Evolutionary conservation across 2,113 vertebrate species (phyloP), one percentile per base, ranked within the genome.

Genomic region (Dendrocopos noguchii): DNA sequence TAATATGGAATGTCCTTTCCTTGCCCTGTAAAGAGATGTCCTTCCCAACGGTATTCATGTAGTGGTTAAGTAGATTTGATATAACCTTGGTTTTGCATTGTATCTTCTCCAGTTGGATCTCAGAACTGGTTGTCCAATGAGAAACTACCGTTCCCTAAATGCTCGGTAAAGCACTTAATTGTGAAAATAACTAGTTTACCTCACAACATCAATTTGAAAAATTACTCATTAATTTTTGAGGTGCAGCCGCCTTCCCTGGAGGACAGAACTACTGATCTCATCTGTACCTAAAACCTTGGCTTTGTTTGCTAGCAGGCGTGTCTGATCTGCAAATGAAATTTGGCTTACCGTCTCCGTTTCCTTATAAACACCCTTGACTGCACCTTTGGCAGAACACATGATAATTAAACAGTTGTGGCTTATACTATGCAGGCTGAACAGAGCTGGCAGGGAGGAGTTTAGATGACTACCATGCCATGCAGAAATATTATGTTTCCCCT

Each of bases 191-290:
- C 90, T 84, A 90, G 88, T 95, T 95, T 96, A 79, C 84, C 85
- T 94, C 92, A 95, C 88, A 85, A 88, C 82, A 95, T 64, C 93
- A 96, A 90, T 96, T 94, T 95, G 83, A 94, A 90, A 94, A 93
- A 96, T 94, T 94, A 21, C 93, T 95, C 90, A 88, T 95, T 93
- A 96, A 93, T 94, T 95, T 95, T 86, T 95, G 94, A 92, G 93
- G 93, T 90, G 91, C 76, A 94, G 90, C 85, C 73, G 28, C 93
- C 96, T 94, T 96, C 95, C 94, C 93, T 92, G 90, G 90, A 94
- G 94, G 96, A 94, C 90, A 95, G 91, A 95, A 90, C 68, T 95
- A 91, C 93, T 95, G 95, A 93, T 95, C 82, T 95, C 94, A 95
- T 95, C 95, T 84, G 44, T 57, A 91, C 91, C 76, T 94, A 91